Base-by-base conservation (phyloP, 53 echinoderm and acorn worm species). In the Echinarachnius parma region DNA sequence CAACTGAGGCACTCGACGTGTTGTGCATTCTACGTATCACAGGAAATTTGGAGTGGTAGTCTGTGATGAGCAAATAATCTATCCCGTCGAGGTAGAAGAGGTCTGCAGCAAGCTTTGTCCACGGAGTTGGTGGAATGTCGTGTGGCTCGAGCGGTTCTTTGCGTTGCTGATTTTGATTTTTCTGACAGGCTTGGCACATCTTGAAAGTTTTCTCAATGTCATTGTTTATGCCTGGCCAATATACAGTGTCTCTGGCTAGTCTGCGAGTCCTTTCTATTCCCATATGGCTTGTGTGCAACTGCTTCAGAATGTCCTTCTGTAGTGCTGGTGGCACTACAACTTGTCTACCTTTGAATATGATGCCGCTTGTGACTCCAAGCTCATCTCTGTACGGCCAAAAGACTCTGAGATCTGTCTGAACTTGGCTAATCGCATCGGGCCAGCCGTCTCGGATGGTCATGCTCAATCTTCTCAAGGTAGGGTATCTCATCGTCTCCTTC, bases 191-290 rank as follows among this genome's bases (percentile, higher is more conserved):
- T 27, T 60, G n/a, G n/a, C 49, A 44, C 75, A 81, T 8, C 22
- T 53, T 52, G 30, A 75, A 44, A 31, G 54, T 11, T n/a, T 75
- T 21, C 11, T 83, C 80, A 1, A 78, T 72, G 8, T 89, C 45
- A 1, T 14, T 33, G 21, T 77, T 58, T 22, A 86, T 91, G n/a
- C 54, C 57, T 2, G 91, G 83, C 83, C 86, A 91, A 47, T 86
- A 86, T 8, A 91, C 83, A 2, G 74, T 59, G 21, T 82, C 78
- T 28, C 83, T 56, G 4, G 86, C 83, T 10, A 82, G 48, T 19
- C 62, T 34, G 55, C 86, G 66, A 1, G 75, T 78, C 35, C 57
- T 69, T 32, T 77, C 62, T 21, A 46, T 77, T 0, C 60, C 44
- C 32, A 56, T 29, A 36, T 85, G 85, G 2, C 75, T 80, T 11